phyloP scores from a whole-genome alignment of 2,113 vertebrate species.

The Nibea albiflora region DNA sequence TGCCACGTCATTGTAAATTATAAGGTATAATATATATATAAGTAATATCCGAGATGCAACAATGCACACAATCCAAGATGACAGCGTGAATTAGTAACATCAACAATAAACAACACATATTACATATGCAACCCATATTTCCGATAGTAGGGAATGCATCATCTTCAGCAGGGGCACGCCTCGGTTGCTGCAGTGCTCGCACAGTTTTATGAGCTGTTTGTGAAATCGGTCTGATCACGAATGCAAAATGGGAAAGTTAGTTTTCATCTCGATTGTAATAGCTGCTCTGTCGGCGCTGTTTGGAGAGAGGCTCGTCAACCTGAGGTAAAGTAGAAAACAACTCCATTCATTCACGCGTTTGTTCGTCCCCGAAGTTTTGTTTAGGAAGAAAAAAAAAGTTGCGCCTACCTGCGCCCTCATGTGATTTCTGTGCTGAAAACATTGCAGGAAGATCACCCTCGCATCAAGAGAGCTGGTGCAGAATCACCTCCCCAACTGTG shows the following conservation, averaged over 20 bases:
- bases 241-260: slow-evolving; percentile 76
- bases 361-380: not conserved
- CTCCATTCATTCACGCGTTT: not conserved
- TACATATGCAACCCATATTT: not conserved
- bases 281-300: slow-evolving; percentile 69
- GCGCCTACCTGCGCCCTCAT: not conserved
- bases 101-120: too few species aligned
- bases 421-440: not conserved
- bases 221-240: accelerated
- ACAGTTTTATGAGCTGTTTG: not conserved
- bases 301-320: slow-evolving; percentile 70
- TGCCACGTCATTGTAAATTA: too few species aligned
- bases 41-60: not conserved
- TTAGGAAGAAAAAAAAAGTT: not conserved
- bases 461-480: slow-evolving; percentile 67
- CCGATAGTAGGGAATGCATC: slow-evolving; percentile 32
- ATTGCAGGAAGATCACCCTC: slow-evolving; percentile 66
- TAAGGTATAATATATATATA: too few species aligned
- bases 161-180: not conserved
- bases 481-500: slow-evolving; percentile 83
- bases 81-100: not conserved
- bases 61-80: not conserved
- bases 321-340: slow-evolving; percentile 67
- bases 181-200: accelerated
- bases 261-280: slow-evolving; percentile 47